Conservation (phyloP, 2,888 invertebrate species). For the Cordylochernes scorpioides region DNA sequence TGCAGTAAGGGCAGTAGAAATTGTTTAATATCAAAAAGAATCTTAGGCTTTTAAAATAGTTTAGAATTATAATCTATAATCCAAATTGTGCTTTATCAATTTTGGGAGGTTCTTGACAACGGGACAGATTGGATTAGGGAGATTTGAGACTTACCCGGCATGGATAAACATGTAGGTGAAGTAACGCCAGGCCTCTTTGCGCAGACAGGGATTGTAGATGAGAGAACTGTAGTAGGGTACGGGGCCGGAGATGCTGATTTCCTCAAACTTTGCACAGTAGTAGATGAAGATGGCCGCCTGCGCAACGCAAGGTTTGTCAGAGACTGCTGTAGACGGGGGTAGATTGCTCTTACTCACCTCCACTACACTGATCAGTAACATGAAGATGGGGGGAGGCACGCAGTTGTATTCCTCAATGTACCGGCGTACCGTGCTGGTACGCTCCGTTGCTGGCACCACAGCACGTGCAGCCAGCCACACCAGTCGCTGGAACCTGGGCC, state of each 20-base stretch:
- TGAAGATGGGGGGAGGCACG: constrained; percentile 41
- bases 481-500: constrained; percentile 13
- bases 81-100: too few species aligned
- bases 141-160: constrained; percentile 32
- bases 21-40: too few species aligned
- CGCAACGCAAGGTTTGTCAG: constrained; percentile 2
- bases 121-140: background rate
- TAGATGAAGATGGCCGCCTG: constrained; percentile 29
- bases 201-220: constrained; percentile 59
- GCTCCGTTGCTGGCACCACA: constrained; percentile 13
- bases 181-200: constrained; percentile 74
- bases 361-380: constrained; percentile 42
- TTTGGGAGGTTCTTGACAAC: too few species aligned
- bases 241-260: constrained; percentile 27
- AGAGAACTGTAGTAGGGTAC: constrained; percentile 54
- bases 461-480: constrained; percentile 14
- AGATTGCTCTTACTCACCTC: constrained; percentile 34
- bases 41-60: too few species aligned
- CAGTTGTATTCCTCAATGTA: constrained; percentile 80
- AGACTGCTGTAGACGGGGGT: background rate
- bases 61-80: too few species aligned
- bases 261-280: constrained; percentile 25
- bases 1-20: too few species aligned
- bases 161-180: constrained; percentile 88
- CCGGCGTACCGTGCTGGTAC: constrained; percentile 15